Evolutionary conservation across 2,888 invertebrate species (phyloP), one percentile per base, ranked within the genome.

Genomic region (Strigamia crassipes): DNA sequence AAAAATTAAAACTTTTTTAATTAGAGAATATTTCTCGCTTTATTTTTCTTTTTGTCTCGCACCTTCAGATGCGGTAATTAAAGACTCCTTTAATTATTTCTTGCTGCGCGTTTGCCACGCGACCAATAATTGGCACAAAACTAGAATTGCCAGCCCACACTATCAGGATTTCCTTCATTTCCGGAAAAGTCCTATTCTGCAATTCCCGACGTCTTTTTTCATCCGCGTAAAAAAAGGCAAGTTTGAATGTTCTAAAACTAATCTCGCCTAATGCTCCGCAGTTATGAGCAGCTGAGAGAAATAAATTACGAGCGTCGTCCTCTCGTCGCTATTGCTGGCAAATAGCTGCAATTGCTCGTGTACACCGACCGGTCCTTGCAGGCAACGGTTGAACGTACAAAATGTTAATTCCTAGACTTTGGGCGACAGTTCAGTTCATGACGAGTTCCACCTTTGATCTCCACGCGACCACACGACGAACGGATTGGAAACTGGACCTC

Each of bases 381-480:
- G 8, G 21, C 23, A 23, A 66, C 61, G 23, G 61, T 21, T 66
- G 21, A 23, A 66, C 51, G 8, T 51, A 15, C 51, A 51, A 3
- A 66, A 66, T 66, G 8, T 66, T 66, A 66, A 66, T 66, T 66
- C 61, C 61, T 66, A n/a, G 10, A 23, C 61, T 8, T 66, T 18
- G 61, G 61, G 61, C 61, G 21, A n/a, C 61, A 21, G 61, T 66
- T 66, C 61, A 66, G 18, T 66, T 66, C 21, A 66, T 66, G 61
- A 66, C 61, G 21, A 23, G 61, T 66, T 66, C 18, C 61, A 66
- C 61, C 61, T 66, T 21, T 66, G 61, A 66, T 66, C 61, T 10
- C 61, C 21, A 10, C 18, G 13, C 10, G 9, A 23, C 61, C 6
- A 8, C 0, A 21, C 0, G 12, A 21, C 0, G 12, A 0, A 23